Evolutionary conservation across 1,140 invertebrate species (phyloP), one percentile per base, ranked within the genome.

Genomic region (Drosophila sulfurigaster): DNA sequence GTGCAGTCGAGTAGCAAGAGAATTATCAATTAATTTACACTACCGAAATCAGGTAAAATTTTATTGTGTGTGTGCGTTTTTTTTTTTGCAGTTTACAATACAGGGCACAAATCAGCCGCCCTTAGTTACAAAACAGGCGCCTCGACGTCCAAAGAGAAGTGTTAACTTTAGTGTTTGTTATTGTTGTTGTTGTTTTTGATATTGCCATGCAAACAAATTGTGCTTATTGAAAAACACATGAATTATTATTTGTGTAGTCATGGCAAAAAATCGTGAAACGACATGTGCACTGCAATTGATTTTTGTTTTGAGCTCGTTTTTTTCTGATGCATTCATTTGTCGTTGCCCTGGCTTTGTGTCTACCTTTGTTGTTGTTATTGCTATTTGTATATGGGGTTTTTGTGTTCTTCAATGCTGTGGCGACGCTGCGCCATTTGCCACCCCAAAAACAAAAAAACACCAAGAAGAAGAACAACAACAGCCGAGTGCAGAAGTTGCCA

Each of bases 51-150:
- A 70, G 72, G 72, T 75, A 75, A 70, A 63, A 35, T 57, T 30
- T 25, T 1, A 65, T 11, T 51, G 56, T 46, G 35, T 10, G 8
- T 38, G 35, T 38, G 8, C 2, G 7, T 38, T 35, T 38, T 38
- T 38, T 35, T 38, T 38, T 69, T 60, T 73, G 10, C 49, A 60
- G 25, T 70, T 63, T 49, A 63, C 51, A 67, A 30, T 48, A 62
- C 43, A 67, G 16, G 30, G 13, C 38, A n/a, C 16, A 6, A 28
- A 11, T 25, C 30, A 13, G 7, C 70, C 52, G 72, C 71, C 68
- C 63, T 54, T 43, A 70, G 78, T 85, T 81, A 81, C 81, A 85
- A 85, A 85, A 85, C 78, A 85, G 74, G 46, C 68, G 66, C 54
- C 60, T 43, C 11, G 35, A 48, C 45, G 57, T 45, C 52, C 41